Evolutionary conservation across 2,797 vertebrate genomes (phyloP), one percentile per base, ranked within the genome.

Genomic region (Tenualosa ilisha): DNA sequence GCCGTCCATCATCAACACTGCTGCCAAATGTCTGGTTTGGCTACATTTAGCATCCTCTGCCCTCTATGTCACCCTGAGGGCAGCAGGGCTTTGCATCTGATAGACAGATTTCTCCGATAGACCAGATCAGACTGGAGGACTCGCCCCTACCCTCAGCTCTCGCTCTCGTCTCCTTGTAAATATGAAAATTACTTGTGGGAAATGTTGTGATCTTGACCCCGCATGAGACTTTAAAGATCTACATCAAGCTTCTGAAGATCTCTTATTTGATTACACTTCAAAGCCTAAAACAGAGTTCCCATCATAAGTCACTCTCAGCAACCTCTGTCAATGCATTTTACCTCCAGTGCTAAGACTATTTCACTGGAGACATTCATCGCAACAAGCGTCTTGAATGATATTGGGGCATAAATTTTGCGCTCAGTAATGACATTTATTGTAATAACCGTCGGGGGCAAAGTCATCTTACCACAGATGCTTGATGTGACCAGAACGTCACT

Each of bases 261-360:
- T 79, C 46, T 79, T 85, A 87, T 88, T 86, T 85, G 86, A 85
- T 81, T 17, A 83, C 88, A 89, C 90, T 91, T 94, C 91, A 94
- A 92, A 93, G 90, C 50, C 43, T 22, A 61, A 53, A n/a, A 37
- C 82, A 84, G 81, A 85, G 86, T 87, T 92, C 88, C 46, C 68
- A 88, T 89, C 56, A 11, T 87, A 91, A 83, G 86, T 85, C 90
- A 92, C 86, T 72, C 82, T 86, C 82, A 82, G 68, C 43, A 0
- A 5, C 37, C 79, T 91, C 82, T 82, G 88, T 89, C 85, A 84
- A 83, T 84, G 72, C 81, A 72, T 82, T 92, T 89, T 90, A 84
- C 91, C 88, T 88, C 86, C 86, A 88, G 86, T 84, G 88, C 84
- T 89, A 88, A 87, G 87, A 91, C 89, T 86, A 88, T 88, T 88